phyloP scores from a whole-genome alignment of 2,888 invertebrate genomes.

The Globia sparganii region DNA sequence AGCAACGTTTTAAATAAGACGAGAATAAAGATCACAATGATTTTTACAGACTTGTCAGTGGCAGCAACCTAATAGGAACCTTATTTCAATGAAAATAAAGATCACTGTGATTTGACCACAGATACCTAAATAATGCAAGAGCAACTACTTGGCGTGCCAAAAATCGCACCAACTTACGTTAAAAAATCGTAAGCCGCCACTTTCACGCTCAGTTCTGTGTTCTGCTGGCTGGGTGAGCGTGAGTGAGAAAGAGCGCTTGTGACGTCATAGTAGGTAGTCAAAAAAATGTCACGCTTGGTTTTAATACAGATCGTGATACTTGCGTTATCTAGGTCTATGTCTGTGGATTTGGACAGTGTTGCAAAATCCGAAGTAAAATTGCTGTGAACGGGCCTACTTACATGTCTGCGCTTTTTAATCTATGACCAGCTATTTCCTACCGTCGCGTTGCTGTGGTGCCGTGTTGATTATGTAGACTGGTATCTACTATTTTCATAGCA shows the following conservation, averaged over 20 bases:
- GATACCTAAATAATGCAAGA: too few relatives aligned
- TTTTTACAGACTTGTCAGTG: neutral
- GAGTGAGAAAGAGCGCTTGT: too few relatives aligned
- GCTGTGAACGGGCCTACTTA: neutral
- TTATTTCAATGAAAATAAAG: neutral
- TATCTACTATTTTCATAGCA: conserved; percentile 26
- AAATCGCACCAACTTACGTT: too few relatives aligned
- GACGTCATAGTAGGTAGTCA: too few relatives aligned
- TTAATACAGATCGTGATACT: too few relatives aligned
- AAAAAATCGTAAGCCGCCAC: too few relatives aligned
- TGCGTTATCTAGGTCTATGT: too few relatives aligned
- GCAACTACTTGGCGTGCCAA: too few relatives aligned
- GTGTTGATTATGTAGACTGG: conserved; percentile 14
- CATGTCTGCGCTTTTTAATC: neutral
- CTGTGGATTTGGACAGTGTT: neutral
- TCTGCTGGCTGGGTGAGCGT: too few relatives aligned
- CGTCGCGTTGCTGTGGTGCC: neutral
- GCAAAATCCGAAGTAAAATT: too few relatives aligned
- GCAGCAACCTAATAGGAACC: neutral
- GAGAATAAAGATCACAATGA: neutral
- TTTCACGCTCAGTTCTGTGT: too few relatives aligned
- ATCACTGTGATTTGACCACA: neutral
- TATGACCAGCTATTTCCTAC: conserved; percentile 7
- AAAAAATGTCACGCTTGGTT: too few relatives aligned
- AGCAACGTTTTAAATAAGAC: neutral